phyloP scores from a whole-genome alignment of 2,888 invertebrate species.

The Chironomus riparius region DNA sequence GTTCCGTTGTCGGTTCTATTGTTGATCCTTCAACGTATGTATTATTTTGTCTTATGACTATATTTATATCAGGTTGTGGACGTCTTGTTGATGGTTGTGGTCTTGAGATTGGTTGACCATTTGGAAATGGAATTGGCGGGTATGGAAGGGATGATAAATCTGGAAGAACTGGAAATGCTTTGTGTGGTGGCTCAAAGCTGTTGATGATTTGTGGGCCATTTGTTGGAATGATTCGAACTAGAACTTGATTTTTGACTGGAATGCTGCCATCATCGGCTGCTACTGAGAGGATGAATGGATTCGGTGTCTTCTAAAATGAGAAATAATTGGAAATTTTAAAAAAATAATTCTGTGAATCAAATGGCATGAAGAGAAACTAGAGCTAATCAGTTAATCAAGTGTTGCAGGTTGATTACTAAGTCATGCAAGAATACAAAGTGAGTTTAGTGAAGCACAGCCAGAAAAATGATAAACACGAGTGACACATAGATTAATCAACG shows the following conservation, averaged over 20 bases:
- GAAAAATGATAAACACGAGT: too few species aligned
- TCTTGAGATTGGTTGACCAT: not conserved
- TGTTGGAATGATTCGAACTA: not conserved
- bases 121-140: not conserved
- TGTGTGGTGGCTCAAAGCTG: not conserved
- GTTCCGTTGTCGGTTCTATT: slow-evolving; percentile 29
- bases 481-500: too few species aligned
- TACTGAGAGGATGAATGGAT: slow-evolving; percentile 9
- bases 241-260: slow-evolving; percentile 17
- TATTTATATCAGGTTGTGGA: not conserved
- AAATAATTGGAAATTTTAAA: not conserved
- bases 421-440: too few species aligned
- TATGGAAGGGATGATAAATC: not conserved
- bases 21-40: slow-evolving; percentile 34
- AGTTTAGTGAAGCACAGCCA: too few species aligned
- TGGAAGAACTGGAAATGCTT: not conserved
- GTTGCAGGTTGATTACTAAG: too few species aligned
- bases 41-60: not conserved
- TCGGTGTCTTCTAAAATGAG: not conserved
- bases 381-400: too few species aligned
- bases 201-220: not conserved
- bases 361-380: not conserved
- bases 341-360: not conserved
- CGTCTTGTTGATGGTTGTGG: not conserved
- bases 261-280: slow-evolving; percentile 1